A percentile compares a stretch with the other conserved stretches of the same genome.
Conservation (phyloP, 2,113 vertebrate genomes). For the Engraulis encrasicolus region DNA sequence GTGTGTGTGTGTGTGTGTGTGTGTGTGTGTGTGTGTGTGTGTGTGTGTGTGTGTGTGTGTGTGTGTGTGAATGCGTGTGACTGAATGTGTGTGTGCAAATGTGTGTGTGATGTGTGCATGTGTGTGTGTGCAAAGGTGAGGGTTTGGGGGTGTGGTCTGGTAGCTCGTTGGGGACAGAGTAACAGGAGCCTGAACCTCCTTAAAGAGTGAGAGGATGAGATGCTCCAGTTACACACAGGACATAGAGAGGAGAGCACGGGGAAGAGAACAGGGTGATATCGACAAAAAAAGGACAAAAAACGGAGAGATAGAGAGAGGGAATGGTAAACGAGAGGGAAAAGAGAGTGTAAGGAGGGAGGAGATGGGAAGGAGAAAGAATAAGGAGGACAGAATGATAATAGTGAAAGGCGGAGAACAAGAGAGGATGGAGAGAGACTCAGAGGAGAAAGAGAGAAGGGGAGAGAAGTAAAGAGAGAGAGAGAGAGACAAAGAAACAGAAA, state of each 20-base stretch:
- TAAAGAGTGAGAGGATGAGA: slow-evolving; percentile 29
- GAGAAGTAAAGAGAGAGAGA: neutral
- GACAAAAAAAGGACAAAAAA: neutral
- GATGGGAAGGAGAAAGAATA: neutral
- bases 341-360: neutral
- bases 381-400: neutral
- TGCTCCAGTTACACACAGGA: slow-evolving; percentile 15
- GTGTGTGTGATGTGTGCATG: too few species aligned
- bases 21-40: too few species aligned
- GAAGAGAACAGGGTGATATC: neutral
- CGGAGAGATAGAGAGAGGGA: neutral
- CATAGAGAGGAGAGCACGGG: too few species aligned
- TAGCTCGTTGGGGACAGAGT: neutral
- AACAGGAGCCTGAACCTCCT: neutral
- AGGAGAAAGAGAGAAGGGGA: neutral
- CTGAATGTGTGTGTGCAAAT: too few species aligned
- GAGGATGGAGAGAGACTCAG: neutral
- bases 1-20: too few species aligned
- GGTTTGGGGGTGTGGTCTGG: neutral
- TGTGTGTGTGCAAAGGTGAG: neutral
- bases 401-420: neutral
- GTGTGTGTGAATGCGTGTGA: too few species aligned
- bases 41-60: too few species aligned
- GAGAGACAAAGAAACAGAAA: too few species aligned
- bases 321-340: neutral